A percentile compares a stretch with the other conserved stretches of the same genome.
phyloP scores from a whole-genome alignment of 2,797 vertebrate genomes.

The Xenops minutus region DNA sequence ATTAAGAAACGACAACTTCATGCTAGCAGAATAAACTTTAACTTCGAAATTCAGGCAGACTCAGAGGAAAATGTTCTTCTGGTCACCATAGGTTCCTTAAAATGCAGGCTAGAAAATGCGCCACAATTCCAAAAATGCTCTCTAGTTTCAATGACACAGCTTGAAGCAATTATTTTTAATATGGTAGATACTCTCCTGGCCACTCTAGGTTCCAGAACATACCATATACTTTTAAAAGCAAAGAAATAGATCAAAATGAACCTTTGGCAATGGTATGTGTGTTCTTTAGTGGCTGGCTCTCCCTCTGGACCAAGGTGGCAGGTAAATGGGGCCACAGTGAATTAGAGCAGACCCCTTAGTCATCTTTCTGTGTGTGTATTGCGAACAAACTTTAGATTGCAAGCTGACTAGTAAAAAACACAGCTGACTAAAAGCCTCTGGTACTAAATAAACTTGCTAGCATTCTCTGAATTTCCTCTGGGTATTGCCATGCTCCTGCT shows the following conservation, averaged over 20 bases:
- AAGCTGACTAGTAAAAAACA: neutral
- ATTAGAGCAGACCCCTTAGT: neutral
- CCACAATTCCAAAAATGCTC: neutral
- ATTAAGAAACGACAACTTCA: neutral
- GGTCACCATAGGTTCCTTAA: neutral
- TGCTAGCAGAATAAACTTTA: constrained; percentile 44
- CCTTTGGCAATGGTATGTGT: neutral
- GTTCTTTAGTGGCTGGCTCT: neutral
- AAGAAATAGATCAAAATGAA: neutral
- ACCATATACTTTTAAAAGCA: neutral
- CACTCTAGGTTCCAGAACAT: neutral
- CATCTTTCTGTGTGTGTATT: neutral
- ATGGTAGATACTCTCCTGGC: neutral
- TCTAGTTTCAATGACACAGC: neutral
- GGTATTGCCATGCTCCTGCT: neutral
- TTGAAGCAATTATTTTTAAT: neutral
- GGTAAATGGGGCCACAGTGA: neutral
- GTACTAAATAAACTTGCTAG: neutral
- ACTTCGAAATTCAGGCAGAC: constrained; percentile 3
- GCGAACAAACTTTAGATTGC: neutral
- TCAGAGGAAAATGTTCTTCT: neutral
- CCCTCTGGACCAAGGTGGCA: neutral
- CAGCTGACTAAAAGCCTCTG: neutral
- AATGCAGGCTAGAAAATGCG: neutral
- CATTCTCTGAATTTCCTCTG: neutral